Percentiles rank a stretch among this genome's conserved stretches.
Conservation (phyloP, 2,113 vertebrate species). For the Cyanoliseus patagonus region DNA sequence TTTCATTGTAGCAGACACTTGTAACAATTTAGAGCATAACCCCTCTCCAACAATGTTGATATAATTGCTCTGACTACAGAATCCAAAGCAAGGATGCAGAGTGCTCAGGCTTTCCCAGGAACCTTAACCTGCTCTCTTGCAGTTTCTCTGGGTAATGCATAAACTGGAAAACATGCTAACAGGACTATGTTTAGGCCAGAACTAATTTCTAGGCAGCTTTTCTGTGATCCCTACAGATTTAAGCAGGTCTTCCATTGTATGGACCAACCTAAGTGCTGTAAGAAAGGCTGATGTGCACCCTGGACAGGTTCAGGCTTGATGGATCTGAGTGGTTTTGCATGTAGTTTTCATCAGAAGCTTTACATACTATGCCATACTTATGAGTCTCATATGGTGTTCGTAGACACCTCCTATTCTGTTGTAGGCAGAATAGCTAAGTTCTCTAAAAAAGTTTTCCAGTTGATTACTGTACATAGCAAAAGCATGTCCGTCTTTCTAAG, state of each 20-base stretch:
- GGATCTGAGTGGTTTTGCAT: neutral
- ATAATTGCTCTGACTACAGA: constrained; percentile 58
- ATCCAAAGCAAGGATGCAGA: constrained; percentile 39
- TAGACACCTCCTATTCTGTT: fast-evolving
- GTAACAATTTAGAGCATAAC: constrained; percentile 52
- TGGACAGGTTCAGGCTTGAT: neutral
- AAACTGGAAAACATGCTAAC: neutral
- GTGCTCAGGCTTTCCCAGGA: neutral
- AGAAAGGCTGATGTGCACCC: neutral
- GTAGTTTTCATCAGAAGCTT: neutral
- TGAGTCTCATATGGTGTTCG: fast-evolving
- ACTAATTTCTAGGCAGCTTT: neutral
- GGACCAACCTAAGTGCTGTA: neutral
- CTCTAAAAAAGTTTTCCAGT: neutral
- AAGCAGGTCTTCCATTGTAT: neutral
- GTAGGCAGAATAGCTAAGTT: neutral
- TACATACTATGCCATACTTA: fast-evolving
- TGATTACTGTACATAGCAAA: neutral
- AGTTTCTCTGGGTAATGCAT: neutral
- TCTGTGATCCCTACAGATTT: neutral
- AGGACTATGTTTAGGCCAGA: neutral
- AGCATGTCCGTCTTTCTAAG: neutral
- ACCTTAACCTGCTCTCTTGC: neutral
- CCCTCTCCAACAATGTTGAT: constrained; percentile 23
- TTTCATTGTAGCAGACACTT: constrained; percentile 62